phyloP scores from a whole-genome alignment of 2,797 vertebrate genomes.

The Takifugu ocellatus region DNA sequence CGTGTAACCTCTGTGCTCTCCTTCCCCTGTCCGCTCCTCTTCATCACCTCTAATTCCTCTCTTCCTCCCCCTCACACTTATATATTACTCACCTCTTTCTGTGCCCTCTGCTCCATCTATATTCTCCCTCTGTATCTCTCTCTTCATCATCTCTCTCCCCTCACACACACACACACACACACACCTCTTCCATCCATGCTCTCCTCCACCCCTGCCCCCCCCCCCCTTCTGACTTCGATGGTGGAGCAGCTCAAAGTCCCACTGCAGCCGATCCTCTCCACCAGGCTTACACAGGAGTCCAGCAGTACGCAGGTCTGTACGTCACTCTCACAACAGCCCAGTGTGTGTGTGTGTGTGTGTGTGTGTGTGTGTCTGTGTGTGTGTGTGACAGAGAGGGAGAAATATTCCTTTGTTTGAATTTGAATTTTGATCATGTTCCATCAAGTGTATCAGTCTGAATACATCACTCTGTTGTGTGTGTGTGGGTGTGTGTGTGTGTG shows the following conservation, averaged over 20 bases:
- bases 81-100: constrained; percentile 46
- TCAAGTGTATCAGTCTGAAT: constrained; percentile 34
- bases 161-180: constrained; percentile 16
- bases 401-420: constrained; percentile 45
- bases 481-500: constrained; percentile 23
- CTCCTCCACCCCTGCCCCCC: constrained; percentile 4
- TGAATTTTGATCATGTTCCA: constrained; percentile 55
- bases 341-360: constrained; percentile 23
- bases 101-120: constrained; percentile 51
- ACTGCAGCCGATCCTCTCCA: constrained; percentile 97
- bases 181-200: constrained; percentile 25
- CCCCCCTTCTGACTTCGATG: constrained; percentile 49
- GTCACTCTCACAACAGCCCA: constrained; percentile 53
- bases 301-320: constrained; percentile 97
- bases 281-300: constrained; percentile 98
- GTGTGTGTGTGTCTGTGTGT: constrained; percentile 14
- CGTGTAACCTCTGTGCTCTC: constrained; percentile 63
- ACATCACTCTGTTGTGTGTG: constrained; percentile 35
- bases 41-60: constrained; percentile 24
- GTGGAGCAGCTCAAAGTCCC: constrained; percentile 94
- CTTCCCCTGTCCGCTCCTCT: constrained; percentile 46
- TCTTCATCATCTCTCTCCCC: constrained; percentile 33
- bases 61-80: constrained; percentile 42
- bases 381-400: background rate
- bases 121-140: constrained; percentile 44